Percentiles rank a stretch among this genome's conserved stretches.
Evolutionary conservation across 2,888 invertebrate species (phyloP).

Genomic region (Morpho helenor): DNA sequence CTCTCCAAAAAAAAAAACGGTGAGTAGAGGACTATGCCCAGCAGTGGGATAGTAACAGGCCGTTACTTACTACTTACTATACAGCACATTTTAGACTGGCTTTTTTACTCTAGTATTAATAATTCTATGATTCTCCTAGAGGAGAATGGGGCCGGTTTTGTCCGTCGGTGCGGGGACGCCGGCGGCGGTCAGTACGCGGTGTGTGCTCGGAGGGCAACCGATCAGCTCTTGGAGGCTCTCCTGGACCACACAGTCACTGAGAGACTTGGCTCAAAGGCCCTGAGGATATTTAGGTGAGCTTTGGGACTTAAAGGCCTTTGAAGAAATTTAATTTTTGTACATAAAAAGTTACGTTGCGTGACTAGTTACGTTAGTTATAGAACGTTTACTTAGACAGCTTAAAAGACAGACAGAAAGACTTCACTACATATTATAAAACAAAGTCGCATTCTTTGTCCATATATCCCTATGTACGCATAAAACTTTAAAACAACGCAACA

Average conservation of each 20-base stretch:
- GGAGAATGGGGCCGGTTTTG: conserved; percentile 88
- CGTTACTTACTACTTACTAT: too few relatives aligned
- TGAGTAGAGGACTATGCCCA: too few relatives aligned
- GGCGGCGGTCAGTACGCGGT: conserved; percentile 91
- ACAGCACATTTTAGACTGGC: too few relatives aligned
- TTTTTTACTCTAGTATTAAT: not conserved
- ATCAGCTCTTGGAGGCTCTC: conserved; percentile 84
- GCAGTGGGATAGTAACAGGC: too few relatives aligned
- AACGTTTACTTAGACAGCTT: not conserved
- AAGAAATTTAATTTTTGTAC: too few relatives aligned
- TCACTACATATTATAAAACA: too few relatives aligned
- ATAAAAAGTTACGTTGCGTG: too few relatives aligned
- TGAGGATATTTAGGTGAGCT: conserved; percentile 86
- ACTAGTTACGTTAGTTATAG: too few relatives aligned
- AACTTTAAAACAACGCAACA: too few relatives aligned
- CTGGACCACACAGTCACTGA: conserved; percentile 91
- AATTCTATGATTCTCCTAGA: conserved; percentile 58
- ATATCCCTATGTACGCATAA: too few relatives aligned
- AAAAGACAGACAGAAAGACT: not conserved
- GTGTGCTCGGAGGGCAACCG: conserved; percentile 84
- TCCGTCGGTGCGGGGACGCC: conserved; percentile 87
- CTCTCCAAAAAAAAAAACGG: too few relatives aligned
- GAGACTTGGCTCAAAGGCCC: conserved; percentile 90
- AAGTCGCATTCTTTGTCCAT: too few relatives aligned
- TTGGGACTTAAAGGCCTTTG: not conserved